Evolutionary conservation across 2,113 vertebrate species (phyloP).

Genomic region (Phyllostomus hastatus): DNA sequence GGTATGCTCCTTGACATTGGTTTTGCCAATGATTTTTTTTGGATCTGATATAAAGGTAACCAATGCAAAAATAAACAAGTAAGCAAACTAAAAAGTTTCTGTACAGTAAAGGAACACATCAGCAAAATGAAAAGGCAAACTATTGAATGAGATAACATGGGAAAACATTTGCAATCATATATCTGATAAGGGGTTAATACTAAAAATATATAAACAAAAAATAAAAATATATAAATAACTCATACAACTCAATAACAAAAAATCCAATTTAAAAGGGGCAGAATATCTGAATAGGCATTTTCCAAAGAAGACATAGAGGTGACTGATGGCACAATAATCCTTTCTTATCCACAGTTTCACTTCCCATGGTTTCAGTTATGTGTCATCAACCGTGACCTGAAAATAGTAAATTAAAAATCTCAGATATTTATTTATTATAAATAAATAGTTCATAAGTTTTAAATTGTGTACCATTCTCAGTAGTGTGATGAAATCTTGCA

Average conservation of each 20-base stretch:
- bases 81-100: neutral
- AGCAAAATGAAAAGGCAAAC: neutral
- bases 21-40: neutral
- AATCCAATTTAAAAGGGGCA: neutral
- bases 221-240: neutral
- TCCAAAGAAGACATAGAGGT: neutral
- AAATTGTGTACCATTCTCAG: neutral
- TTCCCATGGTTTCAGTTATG: neutral
- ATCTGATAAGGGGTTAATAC: neutral
- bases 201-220: neutral
- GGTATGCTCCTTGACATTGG: neutral
- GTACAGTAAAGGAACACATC: neutral
- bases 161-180: neutral
- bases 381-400: neutral
- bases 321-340: neutral
- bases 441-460: neutral
- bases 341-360: neutral
- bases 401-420: neutral
- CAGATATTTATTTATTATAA: neutral
- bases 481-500: neutral
- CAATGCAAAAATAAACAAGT: neutral
- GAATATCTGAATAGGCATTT: neutral
- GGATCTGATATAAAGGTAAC: neutral
- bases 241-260: neutral
- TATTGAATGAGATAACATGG: neutral